phyloP scores from a whole-genome alignment of 1,140 invertebrate genomes.

The Zaprionus nigranus region DNA sequence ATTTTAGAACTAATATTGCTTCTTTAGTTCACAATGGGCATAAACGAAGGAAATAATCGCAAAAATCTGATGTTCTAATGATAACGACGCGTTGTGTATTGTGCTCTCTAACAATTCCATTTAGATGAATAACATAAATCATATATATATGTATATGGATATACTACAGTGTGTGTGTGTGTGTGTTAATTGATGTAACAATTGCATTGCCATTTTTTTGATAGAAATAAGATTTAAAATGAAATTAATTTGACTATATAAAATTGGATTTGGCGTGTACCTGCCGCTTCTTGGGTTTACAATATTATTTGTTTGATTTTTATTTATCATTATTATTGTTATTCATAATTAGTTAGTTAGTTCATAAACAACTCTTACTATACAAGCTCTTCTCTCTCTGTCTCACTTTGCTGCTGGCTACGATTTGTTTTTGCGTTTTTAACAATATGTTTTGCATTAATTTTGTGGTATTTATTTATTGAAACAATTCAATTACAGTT shows the following conservation, averaged over 20 bases:
- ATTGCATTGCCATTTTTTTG: conserved; percentile 38
- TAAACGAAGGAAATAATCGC: neutral
- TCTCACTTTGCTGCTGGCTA: conserved; percentile 40
- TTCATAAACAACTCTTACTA: conserved; percentile 65
- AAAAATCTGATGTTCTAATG: neutral
- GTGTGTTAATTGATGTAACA: conserved; percentile 47
- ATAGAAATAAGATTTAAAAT: neutral
- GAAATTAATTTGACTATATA: conserved; percentile 17
- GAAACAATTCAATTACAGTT: conserved; percentile 55
- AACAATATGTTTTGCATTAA: conserved; percentile 33
- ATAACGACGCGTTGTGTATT: conserved; percentile 13
- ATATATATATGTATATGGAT: conserved; percentile 6
- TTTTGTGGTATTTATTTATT: conserved; percentile 39
- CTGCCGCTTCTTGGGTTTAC: conserved; percentile 28
- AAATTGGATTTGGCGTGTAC: conserved; percentile 36
- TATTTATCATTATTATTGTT: conserved; percentile 39
- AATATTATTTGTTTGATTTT: conserved; percentile 22
- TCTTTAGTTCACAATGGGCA: conserved; percentile 39
- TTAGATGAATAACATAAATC: conserved; percentile 23
- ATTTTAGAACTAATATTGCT: conserved; percentile 79
- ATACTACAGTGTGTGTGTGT: neutral
- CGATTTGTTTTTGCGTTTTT: conserved; percentile 45
- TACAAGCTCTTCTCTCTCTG: conserved; percentile 66
- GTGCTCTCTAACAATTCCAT: conserved; percentile 58
- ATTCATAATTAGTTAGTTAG: conserved; percentile 30